A percentile compares a stretch with the other conserved stretches of the same genome.
These are phyloP conservation scores for Trachelus stipa DNA, from an alignment of 2,888 invertebrate species.

Conservation along the genomic window DNA sequence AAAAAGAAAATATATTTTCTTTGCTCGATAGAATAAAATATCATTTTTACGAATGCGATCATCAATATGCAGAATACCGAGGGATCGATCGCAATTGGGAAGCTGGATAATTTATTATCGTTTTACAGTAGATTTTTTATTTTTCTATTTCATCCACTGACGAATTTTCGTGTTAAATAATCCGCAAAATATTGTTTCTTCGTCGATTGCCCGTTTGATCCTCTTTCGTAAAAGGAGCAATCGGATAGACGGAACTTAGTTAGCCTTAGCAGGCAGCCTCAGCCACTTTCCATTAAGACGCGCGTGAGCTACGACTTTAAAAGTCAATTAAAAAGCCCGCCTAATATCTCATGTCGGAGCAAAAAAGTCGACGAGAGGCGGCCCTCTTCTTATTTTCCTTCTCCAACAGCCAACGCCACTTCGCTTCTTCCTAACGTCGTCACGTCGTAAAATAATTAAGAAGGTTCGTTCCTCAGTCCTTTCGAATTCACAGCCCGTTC, in stretches of 20 bases:
- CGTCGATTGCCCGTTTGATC: neutral
- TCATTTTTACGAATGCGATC: neutral
- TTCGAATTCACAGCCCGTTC: conserved; percentile 6
- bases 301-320: conserved; percentile 5
- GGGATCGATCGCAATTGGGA: neutral
- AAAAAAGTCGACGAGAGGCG: conserved; percentile 2
- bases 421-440: conserved; percentile 5
- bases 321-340: conserved; percentile 7
- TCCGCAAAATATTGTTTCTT: neutral
- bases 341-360: conserved; percentile 2
- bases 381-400: neutral
- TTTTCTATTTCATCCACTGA: neutral
- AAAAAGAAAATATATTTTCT: neutral
- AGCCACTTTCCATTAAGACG: neutral
- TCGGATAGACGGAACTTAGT: neutral
- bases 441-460: conserved; percentile 34
- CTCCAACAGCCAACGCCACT: neutral
- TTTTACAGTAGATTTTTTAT: neutral
- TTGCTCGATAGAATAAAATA: neutral
- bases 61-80: neutral
- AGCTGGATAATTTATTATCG: neutral
- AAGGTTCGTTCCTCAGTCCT: conserved; percentile 15
- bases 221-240: neutral
- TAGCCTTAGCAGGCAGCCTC: neutral
- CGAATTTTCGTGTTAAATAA: neutral